Base-by-base conservation (phyloP, 2,888 invertebrate genomes). In the Stenodera caucasica region DNA sequence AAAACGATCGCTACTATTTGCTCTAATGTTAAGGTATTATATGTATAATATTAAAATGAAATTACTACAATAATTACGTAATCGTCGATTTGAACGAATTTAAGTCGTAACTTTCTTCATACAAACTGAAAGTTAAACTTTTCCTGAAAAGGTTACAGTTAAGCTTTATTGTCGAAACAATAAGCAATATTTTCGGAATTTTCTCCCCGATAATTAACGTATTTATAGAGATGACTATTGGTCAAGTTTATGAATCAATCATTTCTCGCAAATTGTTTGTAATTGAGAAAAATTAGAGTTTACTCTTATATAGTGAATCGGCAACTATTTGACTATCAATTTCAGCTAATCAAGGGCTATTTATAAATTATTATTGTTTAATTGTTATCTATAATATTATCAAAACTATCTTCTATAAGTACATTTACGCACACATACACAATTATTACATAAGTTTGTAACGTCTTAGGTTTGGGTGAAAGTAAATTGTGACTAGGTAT, bases 401-500 rank as follows among this genome's bases (percentile, higher is more conserved):
- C 68, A 68, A 70, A 70, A 67, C 67, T 70, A 49, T 63, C 63
- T 70, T 70, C 69, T 70, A 61, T 58, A 58, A 66, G 67, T 64
- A 61, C 60, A 67, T 58, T 12, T 21, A 40, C 40, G 8, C 14
- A 59, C 54, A 64, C 37, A 55, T 37, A 67, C 70, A 72, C 65
- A 70, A 68, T 66, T 73, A 71, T 76, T 76, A 75, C 72, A 72
- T 76, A 77, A 76, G 65, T 68, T 61, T 68, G 73, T 72, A 77
- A 75, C 75, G 75, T 77, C 77, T 77, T 76, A 75, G 73, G 73
- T 74, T 75, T 74, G 62, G 75, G 77, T 77, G 77, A 77, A 77
- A 77, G 76, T 77, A 74, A 70, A 60, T 64, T 66, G 59, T 60
- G 58, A 56, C 60, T 64, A 61, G 37, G 57, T 67, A 68, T 66